These are phyloP conservation scores for Petrocephalus microphthalmus DNA, from an alignment of 2,113 vertebrate genomes.

Conservation along the genomic window DNA sequence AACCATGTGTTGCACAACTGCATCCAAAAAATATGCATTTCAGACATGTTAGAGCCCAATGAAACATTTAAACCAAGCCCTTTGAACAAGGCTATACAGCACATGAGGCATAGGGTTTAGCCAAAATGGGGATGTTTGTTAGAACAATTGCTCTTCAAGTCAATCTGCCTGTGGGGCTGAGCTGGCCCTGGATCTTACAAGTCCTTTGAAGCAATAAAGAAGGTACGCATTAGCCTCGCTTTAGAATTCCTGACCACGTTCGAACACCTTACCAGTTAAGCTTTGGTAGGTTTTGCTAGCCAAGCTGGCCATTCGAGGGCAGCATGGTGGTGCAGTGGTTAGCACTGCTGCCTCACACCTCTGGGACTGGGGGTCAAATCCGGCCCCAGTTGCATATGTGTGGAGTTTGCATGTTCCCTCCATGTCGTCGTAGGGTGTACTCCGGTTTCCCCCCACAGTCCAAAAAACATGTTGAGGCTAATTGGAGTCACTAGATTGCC, in stretches of 20 bases:
- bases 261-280: neutral
- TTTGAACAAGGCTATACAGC: neutral
- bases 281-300: neutral
- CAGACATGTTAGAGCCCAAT: conserved; percentile 5
- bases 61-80: conserved; percentile 14
- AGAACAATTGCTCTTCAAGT: neutral
- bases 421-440: too few relatives aligned
- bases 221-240: neutral
- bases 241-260: neutral
- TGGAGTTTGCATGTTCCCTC: too few relatives aligned
- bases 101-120: neutral
- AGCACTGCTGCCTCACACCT: too few relatives aligned
- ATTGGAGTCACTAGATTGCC: too few relatives aligned
- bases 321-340: too few relatives aligned
- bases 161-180: neutral
- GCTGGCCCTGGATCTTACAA: neutral
- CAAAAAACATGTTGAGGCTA: too few relatives aligned
- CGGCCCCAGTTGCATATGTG: too few relatives aligned
- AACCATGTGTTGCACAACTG: neutral
- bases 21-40: conserved; percentile 8
- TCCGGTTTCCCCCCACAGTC: too few relatives aligned
- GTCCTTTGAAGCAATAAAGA: neutral
- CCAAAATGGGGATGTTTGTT: neutral
- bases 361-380: too few relatives aligned
- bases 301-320: neutral